A percentile compares a stretch with the other conserved stretches of the same genome.
Evolutionary conservation across 2,888 invertebrate species (phyloP).

Genomic region (Lampropteryx suffumata): DNA sequence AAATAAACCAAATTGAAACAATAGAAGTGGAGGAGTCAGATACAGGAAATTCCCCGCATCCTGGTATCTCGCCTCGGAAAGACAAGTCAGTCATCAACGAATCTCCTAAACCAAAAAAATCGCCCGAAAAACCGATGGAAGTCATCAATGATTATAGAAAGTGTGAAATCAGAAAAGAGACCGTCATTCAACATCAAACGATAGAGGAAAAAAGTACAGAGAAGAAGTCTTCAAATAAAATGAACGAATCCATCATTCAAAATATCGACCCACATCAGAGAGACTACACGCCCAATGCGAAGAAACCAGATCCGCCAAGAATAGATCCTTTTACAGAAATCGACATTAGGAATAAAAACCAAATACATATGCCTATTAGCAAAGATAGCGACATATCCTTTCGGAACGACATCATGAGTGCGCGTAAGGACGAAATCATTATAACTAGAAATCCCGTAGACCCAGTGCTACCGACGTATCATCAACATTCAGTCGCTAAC

Average conservation of each 20-base stretch:
- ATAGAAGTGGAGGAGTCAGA: slow-evolving; percentile 74
- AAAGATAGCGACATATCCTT: slow-evolving; percentile 67
- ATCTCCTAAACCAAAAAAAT: slow-evolving; percentile 59
- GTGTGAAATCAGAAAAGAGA: slow-evolving; percentile 70
- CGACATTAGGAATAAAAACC: slow-evolving; percentile 61
- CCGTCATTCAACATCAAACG: slow-evolving; percentile 73
- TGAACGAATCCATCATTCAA: slow-evolving; percentile 63
- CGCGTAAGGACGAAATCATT: slow-evolving; percentile 70
- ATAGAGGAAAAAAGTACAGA: slow-evolving; percentile 64
- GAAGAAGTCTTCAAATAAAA: slow-evolving; percentile 70
- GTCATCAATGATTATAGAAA: slow-evolving; percentile 57
- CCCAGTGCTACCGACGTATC: slow-evolving; percentile 58
- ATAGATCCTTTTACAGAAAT: slow-evolving; percentile 63
- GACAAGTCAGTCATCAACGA: slow-evolving; percentile 65
- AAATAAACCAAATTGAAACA: slow-evolving; percentile 67
- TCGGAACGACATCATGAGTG: slow-evolving; percentile 58
- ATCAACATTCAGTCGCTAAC: slow-evolving; percentile 60
- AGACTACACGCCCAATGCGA: slow-evolving; percentile 53
- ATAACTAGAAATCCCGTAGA: slow-evolving; percentile 67
- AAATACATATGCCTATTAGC: slow-evolving; percentile 51
- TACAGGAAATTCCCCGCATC: slow-evolving; percentile 52
- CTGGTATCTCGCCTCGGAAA: slow-evolving; percentile 60
- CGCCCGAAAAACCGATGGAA: slow-evolving; percentile 56
- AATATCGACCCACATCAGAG: slow-evolving; percentile 61
- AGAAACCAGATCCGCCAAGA: slow-evolving; percentile 63